phyloP scores from a whole-genome alignment of 2,888 invertebrate genomes.

The Bombylius major region DNA sequence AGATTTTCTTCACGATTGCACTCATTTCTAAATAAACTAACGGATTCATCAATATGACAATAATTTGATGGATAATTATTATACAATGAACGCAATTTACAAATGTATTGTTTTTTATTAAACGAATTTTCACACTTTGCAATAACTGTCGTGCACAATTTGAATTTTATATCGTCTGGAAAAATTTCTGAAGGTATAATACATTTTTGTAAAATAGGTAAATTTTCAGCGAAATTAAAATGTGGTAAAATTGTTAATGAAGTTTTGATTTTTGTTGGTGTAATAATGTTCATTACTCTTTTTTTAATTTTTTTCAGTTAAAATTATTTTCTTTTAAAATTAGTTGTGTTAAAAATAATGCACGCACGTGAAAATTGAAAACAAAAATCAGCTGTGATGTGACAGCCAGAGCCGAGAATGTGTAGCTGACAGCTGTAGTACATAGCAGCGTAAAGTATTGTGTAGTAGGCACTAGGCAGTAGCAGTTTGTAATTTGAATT shows the following conservation, averaged over 20 bases:
- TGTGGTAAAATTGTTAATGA: not conserved
- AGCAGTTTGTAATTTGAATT: too few species aligned
- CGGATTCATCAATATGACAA: slow-evolving; percentile 23
- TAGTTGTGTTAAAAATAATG: too few species aligned
- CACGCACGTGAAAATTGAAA: too few species aligned
- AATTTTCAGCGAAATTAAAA: not conserved
- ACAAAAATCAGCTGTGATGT: too few species aligned
- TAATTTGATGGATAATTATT: slow-evolving; percentile 14
- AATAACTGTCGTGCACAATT: slow-evolving; percentile 4
- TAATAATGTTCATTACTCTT: too few species aligned
- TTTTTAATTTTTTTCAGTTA: too few species aligned
- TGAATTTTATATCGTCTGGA: not conserved
- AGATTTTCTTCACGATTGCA: not conserved
- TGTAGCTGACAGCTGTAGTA: too few species aligned
- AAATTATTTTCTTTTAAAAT: too few species aligned
- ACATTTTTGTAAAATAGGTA: slow-evolving; percentile 17
- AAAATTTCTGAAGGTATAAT: slow-evolving; percentile 16
- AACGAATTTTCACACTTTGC: slow-evolving; percentile 18
- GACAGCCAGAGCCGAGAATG: too few species aligned
- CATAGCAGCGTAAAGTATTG: too few species aligned
- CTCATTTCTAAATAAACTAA: slow-evolving; percentile 14
- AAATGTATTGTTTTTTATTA: slow-evolving; percentile 16
- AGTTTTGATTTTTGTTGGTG: not conserved
- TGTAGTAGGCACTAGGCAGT: too few species aligned
- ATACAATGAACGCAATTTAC: slow-evolving; percentile 17